Evolutionary conservation across 2,888 invertebrate genomes (phyloP), one percentile per base, ranked within the genome.

Genomic region (Acrobasis repandana): DNA sequence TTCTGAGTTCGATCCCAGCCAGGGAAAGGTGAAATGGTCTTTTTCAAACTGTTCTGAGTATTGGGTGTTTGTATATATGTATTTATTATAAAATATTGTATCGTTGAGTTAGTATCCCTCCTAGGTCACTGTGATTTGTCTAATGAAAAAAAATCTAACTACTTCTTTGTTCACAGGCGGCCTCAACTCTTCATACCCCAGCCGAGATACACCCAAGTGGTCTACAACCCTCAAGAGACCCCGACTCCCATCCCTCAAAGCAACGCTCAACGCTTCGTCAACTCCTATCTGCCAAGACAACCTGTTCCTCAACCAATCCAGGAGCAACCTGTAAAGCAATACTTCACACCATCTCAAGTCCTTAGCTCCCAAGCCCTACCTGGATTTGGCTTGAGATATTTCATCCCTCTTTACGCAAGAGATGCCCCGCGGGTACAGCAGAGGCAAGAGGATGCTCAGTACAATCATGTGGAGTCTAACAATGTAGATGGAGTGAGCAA

Each of bases 201-300:
- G 66, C 84, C 86, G 62, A 85, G 85, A 67, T 91, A 88, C 71
- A 92, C 92, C 10, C 80, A 89, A 64, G 72, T 90, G 14, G 72
- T 82, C 14, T 86, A 79, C 77, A 82, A 79, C 65, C 65, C 73
- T 2, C 74, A 77, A 20, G 59, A 77, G 18, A 57, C 67, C 6
- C 67, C 78, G 2, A 64, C 79, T 0, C 77, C 76, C 8, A 69
- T 68, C 52, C 79, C 84, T 10, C 71, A 80, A 4, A 91, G 74
- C 76, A 90, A 80, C 60, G 92, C 86, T 0, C 88, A 90, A 71
- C 80, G 83, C 5, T 91, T 93, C 66, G 91, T 86, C 68, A 90
- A 86, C 74, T 77, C 87, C 0, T 92, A 93, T 70, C 70, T 79
- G 46, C 88, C 89, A 1, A 73, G 64, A 36, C 76, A 78, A 43